Evolutionary conservation across 2,113 vertebrate species (phyloP).

Genomic region (Thunnus thynnus): DNA sequence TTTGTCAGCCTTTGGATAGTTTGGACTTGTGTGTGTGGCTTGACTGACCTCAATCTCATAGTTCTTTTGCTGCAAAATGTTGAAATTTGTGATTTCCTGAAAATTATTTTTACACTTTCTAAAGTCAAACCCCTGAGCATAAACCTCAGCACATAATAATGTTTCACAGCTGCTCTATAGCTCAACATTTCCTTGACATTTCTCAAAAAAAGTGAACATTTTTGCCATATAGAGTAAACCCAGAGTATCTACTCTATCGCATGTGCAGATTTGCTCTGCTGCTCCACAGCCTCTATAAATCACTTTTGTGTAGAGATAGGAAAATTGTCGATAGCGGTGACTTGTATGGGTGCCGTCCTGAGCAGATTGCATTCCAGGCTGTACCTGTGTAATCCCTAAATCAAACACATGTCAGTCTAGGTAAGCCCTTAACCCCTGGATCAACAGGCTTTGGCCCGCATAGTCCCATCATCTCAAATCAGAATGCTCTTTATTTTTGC

Average conservation of each 20-base stretch:
- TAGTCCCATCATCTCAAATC: slow-evolving; percentile 8
- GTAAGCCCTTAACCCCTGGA: slow-evolving; percentile 33
- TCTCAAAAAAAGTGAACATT: too few relatives aligned
- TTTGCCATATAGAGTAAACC: too few relatives aligned
- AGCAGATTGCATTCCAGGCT: slow-evolving; percentile 53
- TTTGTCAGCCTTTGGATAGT: slow-evolving; percentile 20
- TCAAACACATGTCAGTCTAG: slow-evolving; percentile 54
- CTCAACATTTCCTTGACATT: background rate
- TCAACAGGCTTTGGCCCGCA: slow-evolving; percentile 3
- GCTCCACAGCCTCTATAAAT: background rate
- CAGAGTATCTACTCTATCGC: background rate
- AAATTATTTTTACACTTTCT: background rate
- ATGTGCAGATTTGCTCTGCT: slow-evolving; percentile 10
- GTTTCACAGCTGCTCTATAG: background rate
- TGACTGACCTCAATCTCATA: background rate
- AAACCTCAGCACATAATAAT: background rate
- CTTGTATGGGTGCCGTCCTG: background rate
- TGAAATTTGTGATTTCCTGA: background rate
- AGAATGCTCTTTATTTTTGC: slow-evolving; percentile 1
- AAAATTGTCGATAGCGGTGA: background rate
- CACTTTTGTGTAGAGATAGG: background rate
- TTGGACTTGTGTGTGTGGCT: background rate
- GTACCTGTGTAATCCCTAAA: slow-evolving; percentile 70
- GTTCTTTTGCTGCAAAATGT: background rate
- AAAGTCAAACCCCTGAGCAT: background rate